These are phyloP conservation scores for Lacerta bilineata DNA, from an alignment of 2,797 vertebrate genomes.

Conservation along the genomic window DNA sequence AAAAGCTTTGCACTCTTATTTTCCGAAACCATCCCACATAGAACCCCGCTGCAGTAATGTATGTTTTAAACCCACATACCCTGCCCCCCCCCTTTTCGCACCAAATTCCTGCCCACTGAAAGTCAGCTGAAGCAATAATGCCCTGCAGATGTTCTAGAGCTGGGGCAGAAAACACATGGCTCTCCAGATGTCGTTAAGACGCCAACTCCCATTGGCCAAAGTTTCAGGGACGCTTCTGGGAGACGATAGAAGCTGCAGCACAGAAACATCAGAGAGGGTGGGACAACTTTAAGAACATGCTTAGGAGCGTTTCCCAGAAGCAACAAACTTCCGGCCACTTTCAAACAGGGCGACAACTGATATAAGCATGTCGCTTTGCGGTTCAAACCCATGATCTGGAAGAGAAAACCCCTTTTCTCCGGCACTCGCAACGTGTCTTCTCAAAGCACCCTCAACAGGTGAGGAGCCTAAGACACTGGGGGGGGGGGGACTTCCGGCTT, in stretches of 20 bases:
- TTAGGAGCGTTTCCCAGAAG: background rate
- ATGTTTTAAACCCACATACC: background rate
- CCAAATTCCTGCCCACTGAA: background rate
- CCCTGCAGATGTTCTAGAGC: background rate
- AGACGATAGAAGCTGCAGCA: background rate
- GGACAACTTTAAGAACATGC: background rate
- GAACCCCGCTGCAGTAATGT: background rate
- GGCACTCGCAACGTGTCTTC: background rate
- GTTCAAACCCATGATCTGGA: background rate
- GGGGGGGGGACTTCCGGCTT: background rate
- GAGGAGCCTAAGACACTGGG: background rate
- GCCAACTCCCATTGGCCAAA: no score
- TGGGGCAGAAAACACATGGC: no score
- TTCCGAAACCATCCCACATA: background rate
- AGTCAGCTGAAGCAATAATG: background rate
- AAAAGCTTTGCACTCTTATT: background rate
- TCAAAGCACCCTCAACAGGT: background rate
- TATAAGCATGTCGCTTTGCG: background rate
- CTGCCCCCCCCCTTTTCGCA: background rate
- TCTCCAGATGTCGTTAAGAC: no score
- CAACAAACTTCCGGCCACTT: background rate
- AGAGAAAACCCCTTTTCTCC: background rate
- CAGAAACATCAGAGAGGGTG: background rate
- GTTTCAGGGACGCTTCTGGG: background rate
- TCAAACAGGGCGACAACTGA: background rate